Evolutionary conservation across 2,888 invertebrate species (phyloP).

Genomic region (Drosophila monieri): DNA sequence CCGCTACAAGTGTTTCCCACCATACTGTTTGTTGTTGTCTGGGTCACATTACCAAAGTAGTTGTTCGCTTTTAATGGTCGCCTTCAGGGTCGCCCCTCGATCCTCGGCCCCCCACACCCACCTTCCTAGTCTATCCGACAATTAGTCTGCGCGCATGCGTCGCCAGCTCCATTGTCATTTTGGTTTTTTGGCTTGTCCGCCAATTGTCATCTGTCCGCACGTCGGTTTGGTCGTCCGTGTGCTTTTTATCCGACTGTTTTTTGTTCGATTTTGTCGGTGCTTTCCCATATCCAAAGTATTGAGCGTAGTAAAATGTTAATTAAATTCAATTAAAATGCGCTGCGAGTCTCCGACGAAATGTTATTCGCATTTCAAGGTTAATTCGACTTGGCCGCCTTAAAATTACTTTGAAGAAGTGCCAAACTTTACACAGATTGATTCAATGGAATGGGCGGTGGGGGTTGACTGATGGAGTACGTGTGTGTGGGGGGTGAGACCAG

Average conservation of each 20-base stretch:
- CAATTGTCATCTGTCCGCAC: conserved; percentile 36
- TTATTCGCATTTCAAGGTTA: conserved; percentile 78
- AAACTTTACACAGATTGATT: conserved; percentile 40
- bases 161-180: conserved; percentile 73
- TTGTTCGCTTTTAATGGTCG: conserved; percentile 27
- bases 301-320: conserved; percentile 70
- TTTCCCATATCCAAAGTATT: conserved; percentile 78
- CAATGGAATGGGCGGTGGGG: neutral
- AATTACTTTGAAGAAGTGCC: conserved; percentile 71
- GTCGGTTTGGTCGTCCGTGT: conserved; percentile 23
- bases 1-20: conserved; percentile 55
- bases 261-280: conserved; percentile 22
- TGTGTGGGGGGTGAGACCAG: conserved; percentile 13
- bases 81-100: conserved; percentile 25
- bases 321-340: conserved; percentile 80
- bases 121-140: conserved; percentile 44
- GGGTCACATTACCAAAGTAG: conserved; percentile 24
- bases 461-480: neutral
- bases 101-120: neutral
- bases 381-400: conserved; percentile 52
- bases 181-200: conserved; percentile 36
- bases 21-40: conserved; percentile 32
- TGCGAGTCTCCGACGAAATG: conserved; percentile 77
- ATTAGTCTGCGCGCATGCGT: conserved; percentile 79
- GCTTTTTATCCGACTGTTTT: neutral